phyloP scores from a whole-genome alignment of 2,113 vertebrate species.

The Mesitornis unicolor region DNA sequence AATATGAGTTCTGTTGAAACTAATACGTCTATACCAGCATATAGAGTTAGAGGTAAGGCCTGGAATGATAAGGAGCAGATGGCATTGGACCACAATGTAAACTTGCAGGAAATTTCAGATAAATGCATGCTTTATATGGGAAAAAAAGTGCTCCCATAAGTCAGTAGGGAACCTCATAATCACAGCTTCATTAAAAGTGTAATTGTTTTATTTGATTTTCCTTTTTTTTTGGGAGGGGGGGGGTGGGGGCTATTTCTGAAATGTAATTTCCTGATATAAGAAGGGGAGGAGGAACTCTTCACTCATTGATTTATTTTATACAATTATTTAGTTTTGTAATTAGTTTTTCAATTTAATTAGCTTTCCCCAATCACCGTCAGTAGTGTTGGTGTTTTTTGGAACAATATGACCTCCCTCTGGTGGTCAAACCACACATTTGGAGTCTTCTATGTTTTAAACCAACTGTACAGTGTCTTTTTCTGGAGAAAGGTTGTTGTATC shows the following conservation, averaged over 20 bases:
- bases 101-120: not conserved
- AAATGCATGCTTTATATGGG: not conserved
- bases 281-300: not conserved
- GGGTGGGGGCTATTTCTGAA: not conserved
- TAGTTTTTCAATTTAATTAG: not conserved
- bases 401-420: conserved; percentile 34
- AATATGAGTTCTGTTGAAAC: not conserved
- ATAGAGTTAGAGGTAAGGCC: not conserved
- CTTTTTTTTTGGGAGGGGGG: not conserved
- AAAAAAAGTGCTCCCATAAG: not conserved
- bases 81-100: not conserved
- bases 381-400: not conserved
- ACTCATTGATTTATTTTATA: not conserved
- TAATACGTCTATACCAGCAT: not conserved
- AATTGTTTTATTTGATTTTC: not conserved
- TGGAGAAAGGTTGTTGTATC: not conserved
- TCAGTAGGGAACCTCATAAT: not conserved
- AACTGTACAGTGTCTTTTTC: not conserved
- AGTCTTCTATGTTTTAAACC: not conserved
- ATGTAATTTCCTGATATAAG: not conserved
- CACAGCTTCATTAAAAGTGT: not conserved
- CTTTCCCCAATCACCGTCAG: not conserved
- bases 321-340: not conserved
- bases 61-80: not conserved
- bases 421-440: not conserved